A percentile compares a stretch with the other conserved stretches of the same genome.
These are phyloP conservation scores for Drosophila asahinai DNA, from an alignment of 1,140 invertebrate genomes.

Conservation along the genomic window DNA sequence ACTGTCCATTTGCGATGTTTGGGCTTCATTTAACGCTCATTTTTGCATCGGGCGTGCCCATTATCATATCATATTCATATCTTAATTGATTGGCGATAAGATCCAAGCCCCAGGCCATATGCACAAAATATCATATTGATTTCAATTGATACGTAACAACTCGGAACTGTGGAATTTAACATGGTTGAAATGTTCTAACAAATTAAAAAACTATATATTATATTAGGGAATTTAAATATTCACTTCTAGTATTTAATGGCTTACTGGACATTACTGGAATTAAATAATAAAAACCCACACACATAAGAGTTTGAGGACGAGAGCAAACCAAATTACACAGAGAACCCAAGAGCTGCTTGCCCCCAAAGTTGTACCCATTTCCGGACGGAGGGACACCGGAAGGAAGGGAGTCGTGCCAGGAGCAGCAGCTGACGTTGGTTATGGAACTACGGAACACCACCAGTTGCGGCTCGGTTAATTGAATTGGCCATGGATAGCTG, in stretches of 20 bases:
- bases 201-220: conserved; percentile 12
- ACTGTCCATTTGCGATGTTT: conserved; percentile 39
- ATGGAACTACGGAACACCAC: conserved; percentile 24
- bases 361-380: conserved; percentile 16
- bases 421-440: conserved; percentile 40
- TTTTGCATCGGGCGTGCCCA: conserved; percentile 55
- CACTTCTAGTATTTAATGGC: background rate
- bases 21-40: conserved; percentile 64
- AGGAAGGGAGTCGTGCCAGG: conserved; percentile 32
- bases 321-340: conserved; percentile 14
- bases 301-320: background rate
- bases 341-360: background rate
- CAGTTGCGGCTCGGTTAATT: conserved; percentile 73
- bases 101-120: conserved; percentile 36
- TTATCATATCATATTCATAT: conserved; percentile 68
- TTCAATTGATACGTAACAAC: conserved; percentile 30
- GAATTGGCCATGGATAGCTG: conserved; percentile 71
- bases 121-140: conserved; percentile 31
- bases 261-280: background rate
- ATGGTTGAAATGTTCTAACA: conserved; percentile 1
- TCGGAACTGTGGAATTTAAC: conserved; percentile 19
- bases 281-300: background rate
- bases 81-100: conserved; percentile 79
- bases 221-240: too few relatives aligned
- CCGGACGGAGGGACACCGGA: background rate